phyloP scores from a whole-genome alignment of 1,140 invertebrate species.

The Phenacoccus solenopsis region DNA sequence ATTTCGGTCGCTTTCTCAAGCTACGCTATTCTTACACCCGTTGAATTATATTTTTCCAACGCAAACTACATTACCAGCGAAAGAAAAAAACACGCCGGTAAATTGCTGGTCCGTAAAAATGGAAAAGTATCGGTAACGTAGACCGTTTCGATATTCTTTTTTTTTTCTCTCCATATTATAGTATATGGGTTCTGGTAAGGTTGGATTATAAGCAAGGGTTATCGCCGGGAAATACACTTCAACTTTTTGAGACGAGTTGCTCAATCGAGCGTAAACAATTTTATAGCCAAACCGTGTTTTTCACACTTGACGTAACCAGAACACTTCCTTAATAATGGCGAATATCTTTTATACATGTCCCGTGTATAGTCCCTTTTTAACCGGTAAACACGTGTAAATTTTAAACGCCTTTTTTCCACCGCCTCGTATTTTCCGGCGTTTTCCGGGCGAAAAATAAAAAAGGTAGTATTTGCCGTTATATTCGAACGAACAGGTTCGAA shows the following conservation, averaged over 20 bases:
- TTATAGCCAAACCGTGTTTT: slow-evolving; percentile 15
- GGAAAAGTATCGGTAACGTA: slow-evolving; percentile 7
- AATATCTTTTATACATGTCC: slow-evolving; percentile 10
- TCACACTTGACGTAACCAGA: slow-evolving; percentile 15
- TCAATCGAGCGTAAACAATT: slow-evolving; percentile 10
- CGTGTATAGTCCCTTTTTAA: background rate
- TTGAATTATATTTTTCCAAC: too few species aligned
- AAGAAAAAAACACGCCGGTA: slow-evolving; percentile 3
- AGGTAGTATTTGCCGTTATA: too few species aligned
- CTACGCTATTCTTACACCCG: too few species aligned
- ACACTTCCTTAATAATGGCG: slow-evolving; percentile 14
- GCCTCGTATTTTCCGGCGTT: too few species aligned
- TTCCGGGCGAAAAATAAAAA: too few species aligned
- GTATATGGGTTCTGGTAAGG: background rate
- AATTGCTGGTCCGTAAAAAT: slow-evolving; percentile 12
- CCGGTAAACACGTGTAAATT: slow-evolving; percentile 12
- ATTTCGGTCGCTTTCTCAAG: background rate
- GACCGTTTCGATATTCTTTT: background rate
- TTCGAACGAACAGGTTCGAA: too few species aligned
- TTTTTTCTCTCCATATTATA: slow-evolving; percentile 4
- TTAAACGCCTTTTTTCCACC: too few species aligned
- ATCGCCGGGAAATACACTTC: slow-evolving; percentile 11
- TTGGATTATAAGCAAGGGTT: slow-evolving; percentile 5
- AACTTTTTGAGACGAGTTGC: slow-evolving; percentile 10
- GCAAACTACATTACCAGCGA: background rate